Percentiles rank a stretch among this genome's conserved stretches.
These are phyloP conservation scores for Antedon mediterranea DNA, from an alignment of 53 echinoderm and acorn worm species.

Conservation along the genomic window DNA sequence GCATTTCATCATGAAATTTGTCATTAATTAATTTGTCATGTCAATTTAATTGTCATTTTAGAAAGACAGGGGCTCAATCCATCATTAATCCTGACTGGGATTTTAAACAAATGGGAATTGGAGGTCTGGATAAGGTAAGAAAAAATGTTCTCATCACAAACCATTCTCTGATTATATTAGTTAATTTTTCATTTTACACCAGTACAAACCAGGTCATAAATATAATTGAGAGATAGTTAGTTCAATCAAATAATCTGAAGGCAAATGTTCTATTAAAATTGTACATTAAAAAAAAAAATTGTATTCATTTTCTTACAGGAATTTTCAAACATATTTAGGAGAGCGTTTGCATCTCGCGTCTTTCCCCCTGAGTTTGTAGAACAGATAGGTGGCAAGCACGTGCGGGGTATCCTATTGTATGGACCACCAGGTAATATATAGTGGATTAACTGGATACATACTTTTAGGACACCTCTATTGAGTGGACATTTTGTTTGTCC, in stretches of 20 bases:
- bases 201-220: too few relatives aligned
- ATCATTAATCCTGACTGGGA: constrained; percentile 99
- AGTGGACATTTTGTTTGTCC: too few relatives aligned
- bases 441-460: too few relatives aligned
- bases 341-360: constrained; percentile 91
- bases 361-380: constrained; percentile 94
- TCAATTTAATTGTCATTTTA: constrained; percentile 9
- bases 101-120: constrained; percentile 92
- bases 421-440: constrained; percentile 97
- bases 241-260: too few relatives aligned
- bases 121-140: constrained; percentile 84
- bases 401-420: constrained; percentile 85
- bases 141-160: too few relatives aligned
- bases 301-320: constrained; percentile 33
- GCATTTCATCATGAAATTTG: too few relatives aligned
- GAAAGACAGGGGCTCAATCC: constrained; percentile 63
- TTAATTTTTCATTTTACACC: too few relatives aligned
- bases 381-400: constrained; percentile 85
- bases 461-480: too few relatives aligned
- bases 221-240: too few relatives aligned
- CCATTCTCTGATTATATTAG: too few relatives aligned
- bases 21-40: neutral
- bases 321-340: constrained; percentile 95
- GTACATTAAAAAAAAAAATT: too few relatives aligned
- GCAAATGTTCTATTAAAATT: too few relatives aligned